Conservation (phyloP, 2,113 vertebrate genomes). For the Petromus typicus region DNA sequence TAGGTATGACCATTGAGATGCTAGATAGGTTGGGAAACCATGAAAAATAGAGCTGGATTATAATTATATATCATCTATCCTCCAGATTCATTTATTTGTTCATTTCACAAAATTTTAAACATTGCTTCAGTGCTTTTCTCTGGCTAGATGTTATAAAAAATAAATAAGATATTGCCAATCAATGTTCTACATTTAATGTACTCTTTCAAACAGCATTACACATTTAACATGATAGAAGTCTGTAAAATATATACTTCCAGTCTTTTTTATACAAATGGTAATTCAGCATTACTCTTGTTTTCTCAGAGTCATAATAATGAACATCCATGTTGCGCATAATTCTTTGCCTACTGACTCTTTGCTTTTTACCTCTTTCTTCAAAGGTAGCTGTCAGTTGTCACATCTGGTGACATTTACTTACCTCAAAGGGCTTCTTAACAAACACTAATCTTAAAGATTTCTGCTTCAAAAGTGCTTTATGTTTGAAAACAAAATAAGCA, state of each 20-base stretch:
- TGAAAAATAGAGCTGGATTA: background rate
- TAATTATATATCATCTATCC: background rate
- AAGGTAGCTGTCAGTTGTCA: slow-evolving; percentile 6
- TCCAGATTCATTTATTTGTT: slow-evolving; percentile 26
- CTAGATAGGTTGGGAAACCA: slow-evolving; percentile 13
- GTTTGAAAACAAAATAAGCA: background rate
- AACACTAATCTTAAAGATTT: slow-evolving; percentile 39
- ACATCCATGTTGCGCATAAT: background rate
- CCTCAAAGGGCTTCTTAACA: background rate
- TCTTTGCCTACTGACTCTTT: background rate
- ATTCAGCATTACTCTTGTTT: slow-evolving; percentile 47
- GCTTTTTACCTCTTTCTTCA: background rate
- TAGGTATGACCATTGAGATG: slow-evolving; percentile 34
- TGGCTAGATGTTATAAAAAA: slow-evolving; percentile 14
- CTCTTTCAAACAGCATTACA: slow-evolving; percentile 28
- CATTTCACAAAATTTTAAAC: slow-evolving; percentile 28
- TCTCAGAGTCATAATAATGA: slow-evolving; percentile 18
- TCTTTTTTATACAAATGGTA: slow-evolving; percentile 31
- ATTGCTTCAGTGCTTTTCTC: background rate
- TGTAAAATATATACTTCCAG: background rate
- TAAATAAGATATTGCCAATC: background rate
- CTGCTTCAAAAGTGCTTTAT: slow-evolving; percentile 26
- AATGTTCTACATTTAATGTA: slow-evolving; percentile 1
- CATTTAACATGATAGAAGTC: slow-evolving; percentile 28
- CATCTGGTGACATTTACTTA: slow-evolving; percentile 7